Conservation (phyloP, 2,888 invertebrate genomes). For the Gymnosoma rotundatum region DNA sequence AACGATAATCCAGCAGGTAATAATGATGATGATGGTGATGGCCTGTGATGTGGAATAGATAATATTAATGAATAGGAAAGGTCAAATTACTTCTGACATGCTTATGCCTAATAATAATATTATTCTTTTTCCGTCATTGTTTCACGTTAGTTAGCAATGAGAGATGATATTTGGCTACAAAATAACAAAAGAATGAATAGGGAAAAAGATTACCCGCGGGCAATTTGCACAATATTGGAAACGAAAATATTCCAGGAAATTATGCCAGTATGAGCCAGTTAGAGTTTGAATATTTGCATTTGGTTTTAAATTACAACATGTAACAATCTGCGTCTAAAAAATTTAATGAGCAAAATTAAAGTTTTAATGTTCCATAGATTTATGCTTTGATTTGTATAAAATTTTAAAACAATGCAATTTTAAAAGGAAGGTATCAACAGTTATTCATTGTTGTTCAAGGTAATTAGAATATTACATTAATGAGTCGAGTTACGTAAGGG, state of each 20-base stretch:
- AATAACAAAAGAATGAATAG: constrained; percentile 15
- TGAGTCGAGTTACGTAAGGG: too few species aligned
- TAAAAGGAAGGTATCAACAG: too few species aligned
- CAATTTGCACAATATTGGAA: too few species aligned
- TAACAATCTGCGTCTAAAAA: constrained; percentile 1
- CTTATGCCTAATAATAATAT: constrained; percentile 44
- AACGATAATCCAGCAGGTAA: too few species aligned
- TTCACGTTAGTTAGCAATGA: neutral
- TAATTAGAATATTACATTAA: too few species aligned
- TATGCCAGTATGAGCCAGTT: neutral
- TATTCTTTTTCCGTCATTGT: constrained; percentile 16
- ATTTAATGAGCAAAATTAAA: constrained; percentile 31
- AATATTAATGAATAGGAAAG: constrained; percentile 13
- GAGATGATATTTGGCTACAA: constrained; percentile 8
- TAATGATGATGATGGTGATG: neutral
- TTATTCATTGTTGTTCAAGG: neutral
- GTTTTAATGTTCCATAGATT: constrained; percentile 16
- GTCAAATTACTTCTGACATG: constrained; percentile 29
- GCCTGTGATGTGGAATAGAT: neutral
- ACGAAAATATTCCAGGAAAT: neutral
- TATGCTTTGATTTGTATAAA: too few species aligned
- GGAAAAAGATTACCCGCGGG: neutral
- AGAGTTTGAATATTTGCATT: neutral
- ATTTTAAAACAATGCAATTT: too few species aligned
- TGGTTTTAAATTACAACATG: neutral